These are phyloP conservation scores for Chelidonichthys spinosus DNA, from an alignment of 2,797 vertebrate species.

Conservation along the genomic window DNA sequence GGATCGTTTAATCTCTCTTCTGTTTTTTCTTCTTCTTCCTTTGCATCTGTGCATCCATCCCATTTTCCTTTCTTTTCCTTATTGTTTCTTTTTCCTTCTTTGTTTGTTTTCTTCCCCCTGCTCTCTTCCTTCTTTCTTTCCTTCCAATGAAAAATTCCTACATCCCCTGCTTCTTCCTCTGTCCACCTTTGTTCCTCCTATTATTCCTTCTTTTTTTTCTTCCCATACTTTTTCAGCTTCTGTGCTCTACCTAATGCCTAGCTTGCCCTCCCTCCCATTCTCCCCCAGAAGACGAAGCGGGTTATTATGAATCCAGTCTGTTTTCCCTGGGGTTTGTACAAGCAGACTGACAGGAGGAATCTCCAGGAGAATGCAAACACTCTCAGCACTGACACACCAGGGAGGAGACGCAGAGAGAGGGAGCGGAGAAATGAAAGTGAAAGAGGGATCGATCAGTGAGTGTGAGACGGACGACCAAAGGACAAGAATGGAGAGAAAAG, in stretches of 20 bases:
- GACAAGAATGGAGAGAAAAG: not conserved
- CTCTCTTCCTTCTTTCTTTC: not conserved
- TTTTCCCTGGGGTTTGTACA: slow-evolving; percentile 29
- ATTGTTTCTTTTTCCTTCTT: not conserved
- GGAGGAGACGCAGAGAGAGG: slow-evolving; percentile 5
- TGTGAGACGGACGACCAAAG: not conserved
- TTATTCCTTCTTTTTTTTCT: not conserved
- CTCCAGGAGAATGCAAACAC: slow-evolving; percentile 33
- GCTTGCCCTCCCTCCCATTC: not conserved
- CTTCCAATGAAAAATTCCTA: not conserved
- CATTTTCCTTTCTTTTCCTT: not conserved
- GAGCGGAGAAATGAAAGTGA: not conserved
- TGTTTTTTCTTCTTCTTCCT: not conserved
- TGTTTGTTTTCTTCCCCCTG: too few species aligned
- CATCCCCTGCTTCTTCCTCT: too few species aligned
- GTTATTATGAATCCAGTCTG: slow-evolving; percentile 47
- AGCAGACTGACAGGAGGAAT: slow-evolving; percentile 36
- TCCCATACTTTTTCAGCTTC: not conserved
- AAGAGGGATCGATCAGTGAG: not conserved
- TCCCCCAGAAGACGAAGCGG: slow-evolving; percentile 42
- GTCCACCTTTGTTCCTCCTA: not conserved
- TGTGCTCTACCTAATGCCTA: not conserved
- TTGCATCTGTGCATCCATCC: not conserved
- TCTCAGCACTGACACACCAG: not conserved
- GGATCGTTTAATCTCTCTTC: too few species aligned